Percentiles rank a stretch among this genome's conserved stretches.
Evolutionary conservation across 2,888 invertebrate species (phyloP).

Genomic region (Keiferia lycopersicella): DNA sequence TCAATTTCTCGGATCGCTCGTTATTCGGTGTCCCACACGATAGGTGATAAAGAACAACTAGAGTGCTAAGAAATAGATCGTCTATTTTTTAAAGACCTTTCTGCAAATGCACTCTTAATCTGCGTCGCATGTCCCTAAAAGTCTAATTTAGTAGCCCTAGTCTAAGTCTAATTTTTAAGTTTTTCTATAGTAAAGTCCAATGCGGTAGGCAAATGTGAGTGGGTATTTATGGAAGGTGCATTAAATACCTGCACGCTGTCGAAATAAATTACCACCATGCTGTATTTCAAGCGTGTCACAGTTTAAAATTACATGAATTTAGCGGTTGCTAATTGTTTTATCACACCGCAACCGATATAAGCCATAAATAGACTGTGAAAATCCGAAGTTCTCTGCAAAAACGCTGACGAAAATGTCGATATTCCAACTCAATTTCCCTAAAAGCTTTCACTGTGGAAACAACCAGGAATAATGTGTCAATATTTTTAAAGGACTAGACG

Average conservation of each 20-base stretch:
- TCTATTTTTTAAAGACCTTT: too few species aligned
- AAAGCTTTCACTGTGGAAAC: neutral
- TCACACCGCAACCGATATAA: neutral
- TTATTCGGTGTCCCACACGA: too few species aligned
- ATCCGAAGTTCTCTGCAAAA: neutral
- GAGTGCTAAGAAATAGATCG: too few species aligned
- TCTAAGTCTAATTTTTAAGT: too few species aligned
- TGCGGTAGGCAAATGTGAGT: neutral
- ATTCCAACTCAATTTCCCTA: too few species aligned
- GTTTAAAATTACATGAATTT: neutral
- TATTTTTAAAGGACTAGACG: neutral
- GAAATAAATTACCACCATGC: neutral
- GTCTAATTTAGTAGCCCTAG: too few species aligned
- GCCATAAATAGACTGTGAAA: neutral
- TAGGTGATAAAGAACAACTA: too few species aligned
- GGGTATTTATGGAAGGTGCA: neutral
- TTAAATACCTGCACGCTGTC: neutral
- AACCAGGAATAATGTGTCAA: neutral
- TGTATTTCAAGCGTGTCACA: constrained; percentile 1
- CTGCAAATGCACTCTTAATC: too few species aligned
- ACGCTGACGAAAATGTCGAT: neutral
- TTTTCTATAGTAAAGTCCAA: too few species aligned
- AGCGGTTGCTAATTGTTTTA: neutral
- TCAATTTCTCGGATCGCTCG: too few species aligned
- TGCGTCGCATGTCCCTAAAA: too few species aligned